These are phyloP conservation scores for Lysandra bellargus DNA, from an alignment of 2,888 invertebrate genomes.

Conservation along the genomic window DNA sequence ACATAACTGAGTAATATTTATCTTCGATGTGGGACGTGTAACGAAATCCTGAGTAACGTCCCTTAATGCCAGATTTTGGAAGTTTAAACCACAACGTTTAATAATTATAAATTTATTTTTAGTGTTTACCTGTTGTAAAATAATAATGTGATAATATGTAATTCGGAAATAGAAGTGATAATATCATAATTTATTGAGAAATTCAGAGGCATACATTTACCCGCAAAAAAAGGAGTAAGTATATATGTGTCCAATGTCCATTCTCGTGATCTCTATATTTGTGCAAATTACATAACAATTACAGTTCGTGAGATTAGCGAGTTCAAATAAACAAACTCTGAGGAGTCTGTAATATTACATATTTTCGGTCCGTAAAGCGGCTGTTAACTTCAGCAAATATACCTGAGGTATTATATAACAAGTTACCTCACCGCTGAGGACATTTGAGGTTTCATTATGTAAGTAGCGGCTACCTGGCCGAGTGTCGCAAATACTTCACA, in stretches of 20 bases:
- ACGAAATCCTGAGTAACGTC: neutral
- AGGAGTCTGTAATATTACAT: neutral
- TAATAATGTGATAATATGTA: neutral
- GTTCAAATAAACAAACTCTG: no score
- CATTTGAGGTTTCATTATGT: slow-evolving; percentile 20
- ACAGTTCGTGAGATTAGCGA: no score
- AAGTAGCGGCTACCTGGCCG: neutral
- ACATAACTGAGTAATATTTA: slow-evolving; percentile 16
- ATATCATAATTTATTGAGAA: no score
- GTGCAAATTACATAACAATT: no score
- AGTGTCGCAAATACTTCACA: neutral
- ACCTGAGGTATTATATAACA: slow-evolving; percentile 16
- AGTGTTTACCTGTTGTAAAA: neutral
- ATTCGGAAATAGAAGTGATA: neutral
- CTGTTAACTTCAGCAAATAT: neutral
- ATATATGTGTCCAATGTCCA: no score
- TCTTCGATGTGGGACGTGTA: neutral
- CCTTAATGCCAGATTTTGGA: neutral
- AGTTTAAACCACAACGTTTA: neutral
- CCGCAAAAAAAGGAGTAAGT: no score
- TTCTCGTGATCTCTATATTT: no score
- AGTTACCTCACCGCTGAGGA: slow-evolving; percentile 6
- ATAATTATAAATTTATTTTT: neutral
- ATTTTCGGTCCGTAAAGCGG: neutral
- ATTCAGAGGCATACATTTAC: no score